Percentiles rank a stretch among this genome's conserved stretches.
phyloP scores from a whole-genome alignment of 1,140 invertebrate genomes.

The Zaprionus ornatus region DNA sequence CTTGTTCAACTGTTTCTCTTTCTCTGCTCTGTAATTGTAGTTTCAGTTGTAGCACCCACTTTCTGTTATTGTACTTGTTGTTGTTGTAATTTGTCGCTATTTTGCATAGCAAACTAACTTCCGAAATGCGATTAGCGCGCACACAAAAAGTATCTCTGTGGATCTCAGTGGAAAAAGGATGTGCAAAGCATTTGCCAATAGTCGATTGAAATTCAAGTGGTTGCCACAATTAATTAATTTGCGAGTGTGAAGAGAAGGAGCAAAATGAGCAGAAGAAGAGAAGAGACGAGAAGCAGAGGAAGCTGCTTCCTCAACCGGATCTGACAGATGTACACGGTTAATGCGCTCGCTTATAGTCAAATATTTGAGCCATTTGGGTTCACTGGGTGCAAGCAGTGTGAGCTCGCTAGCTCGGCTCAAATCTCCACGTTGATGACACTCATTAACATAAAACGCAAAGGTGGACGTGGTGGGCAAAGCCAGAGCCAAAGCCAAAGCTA shows the following conservation, averaged over 20 bases:
- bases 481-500: slow-evolving; percentile 1
- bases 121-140: slow-evolving; percentile 65
- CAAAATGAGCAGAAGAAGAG: slow-evolving; percentile 8
- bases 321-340: slow-evolving; percentile 46
- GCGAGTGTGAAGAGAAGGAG: slow-evolving; percentile 1
- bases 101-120: slow-evolving; percentile 66
- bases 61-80: slow-evolving; percentile 12
- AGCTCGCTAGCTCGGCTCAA: slow-evolving; percentile 46
- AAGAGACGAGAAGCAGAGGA: neutral
- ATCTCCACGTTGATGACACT: slow-evolving; percentile 71
- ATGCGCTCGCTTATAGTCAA: slow-evolving; percentile 28
- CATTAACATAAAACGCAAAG: slow-evolving; percentile 77
- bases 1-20: neutral
- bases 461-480: slow-evolving; percentile 44
- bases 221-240: slow-evolving; percentile 75
- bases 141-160: slow-evolving; percentile 9
- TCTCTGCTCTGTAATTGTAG: slow-evolving; percentile 28
- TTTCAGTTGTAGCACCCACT: neutral
- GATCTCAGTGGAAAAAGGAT: neutral
- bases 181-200: slow-evolving; percentile 28
- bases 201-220: slow-evolving; percentile 77
- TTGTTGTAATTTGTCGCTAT: slow-evolving; percentile 62
- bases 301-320: slow-evolving; percentile 1
- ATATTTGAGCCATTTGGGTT: slow-evolving; percentile 45
- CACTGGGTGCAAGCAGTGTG: slow-evolving; percentile 59